Evolutionary conservation across 2,113 vertebrate species (phyloP).

Genomic region (Baryphthengus martii): DNA sequence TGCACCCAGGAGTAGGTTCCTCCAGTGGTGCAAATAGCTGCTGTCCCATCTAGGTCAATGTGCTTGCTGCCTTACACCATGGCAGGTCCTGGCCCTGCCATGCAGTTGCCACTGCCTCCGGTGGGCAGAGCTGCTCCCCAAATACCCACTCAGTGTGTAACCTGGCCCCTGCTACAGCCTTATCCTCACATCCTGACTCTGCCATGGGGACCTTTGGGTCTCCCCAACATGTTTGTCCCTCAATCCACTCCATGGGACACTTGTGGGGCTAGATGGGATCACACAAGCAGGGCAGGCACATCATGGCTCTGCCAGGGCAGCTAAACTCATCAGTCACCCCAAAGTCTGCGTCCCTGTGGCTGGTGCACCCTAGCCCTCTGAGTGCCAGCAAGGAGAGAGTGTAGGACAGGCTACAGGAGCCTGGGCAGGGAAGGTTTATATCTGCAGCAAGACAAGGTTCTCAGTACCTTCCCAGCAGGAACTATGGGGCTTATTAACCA

Average conservation of each 20-base stretch:
- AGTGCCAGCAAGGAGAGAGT: not conserved
- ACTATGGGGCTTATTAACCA: not conserved
- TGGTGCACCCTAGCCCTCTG: not conserved
- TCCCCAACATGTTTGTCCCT: fast-evolving
- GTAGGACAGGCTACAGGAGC: not conserved
- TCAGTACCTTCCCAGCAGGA: not conserved
- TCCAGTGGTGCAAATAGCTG: not conserved
- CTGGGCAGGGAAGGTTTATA: not conserved
- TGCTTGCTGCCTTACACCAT: not conserved
- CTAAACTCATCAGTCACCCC: fast-evolving
- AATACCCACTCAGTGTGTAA: not conserved
- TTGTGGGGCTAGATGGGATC: not conserved
- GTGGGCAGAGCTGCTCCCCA: not conserved
- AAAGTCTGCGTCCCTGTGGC: not conserved
- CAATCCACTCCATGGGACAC: not conserved
- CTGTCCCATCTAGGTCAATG: not conserved
- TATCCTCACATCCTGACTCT: not conserved
- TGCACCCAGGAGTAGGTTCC: not conserved
- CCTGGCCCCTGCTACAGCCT: not conserved
- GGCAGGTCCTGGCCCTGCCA: not conserved
- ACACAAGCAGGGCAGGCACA: not conserved
- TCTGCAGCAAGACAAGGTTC: not conserved
- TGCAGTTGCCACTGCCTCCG: fast-evolving
- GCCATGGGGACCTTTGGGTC: fast-evolving
- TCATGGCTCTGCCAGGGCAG: not conserved